Conservation (phyloP, 92 coral and sea anemone genomes). For the Umimayanthus kanabou region DNA sequence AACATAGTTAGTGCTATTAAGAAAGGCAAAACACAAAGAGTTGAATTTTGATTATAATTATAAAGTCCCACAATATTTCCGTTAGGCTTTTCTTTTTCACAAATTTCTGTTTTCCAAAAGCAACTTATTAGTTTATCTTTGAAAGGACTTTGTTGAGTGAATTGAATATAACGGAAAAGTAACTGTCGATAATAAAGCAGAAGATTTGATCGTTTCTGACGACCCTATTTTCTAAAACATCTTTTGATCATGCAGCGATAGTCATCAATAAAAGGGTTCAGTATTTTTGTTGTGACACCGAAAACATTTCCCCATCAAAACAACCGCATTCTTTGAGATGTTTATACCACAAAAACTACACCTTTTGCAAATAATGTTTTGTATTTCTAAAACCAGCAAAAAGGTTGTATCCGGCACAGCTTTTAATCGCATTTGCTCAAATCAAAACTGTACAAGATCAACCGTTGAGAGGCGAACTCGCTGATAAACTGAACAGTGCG, state of each 20-base stretch:
- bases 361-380: neutral
- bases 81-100: neutral
- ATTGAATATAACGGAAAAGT: neutral
- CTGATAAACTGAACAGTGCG: neutral
- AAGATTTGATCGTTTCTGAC: neutral
- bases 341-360: neutral
- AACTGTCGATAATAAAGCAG: neutral
- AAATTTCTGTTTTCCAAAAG: neutral
- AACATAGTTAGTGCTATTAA: neutral
- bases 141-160: neutral
- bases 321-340: neutral
- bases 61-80: neutral
- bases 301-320: neutral
- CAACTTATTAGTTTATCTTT: neutral
- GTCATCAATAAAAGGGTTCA: neutral
- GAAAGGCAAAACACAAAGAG: neutral
- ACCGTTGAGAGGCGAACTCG: neutral
- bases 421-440: neutral
- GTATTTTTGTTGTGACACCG: neutral
- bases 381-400: neutral
- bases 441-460: neutral
- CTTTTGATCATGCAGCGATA: neutral
- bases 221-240: neutral
- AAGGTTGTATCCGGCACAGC: neutral
- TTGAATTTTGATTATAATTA: neutral